Conservation (phyloP, 1,140 invertebrate species). For the Drosophila mojavensis region DNA sequence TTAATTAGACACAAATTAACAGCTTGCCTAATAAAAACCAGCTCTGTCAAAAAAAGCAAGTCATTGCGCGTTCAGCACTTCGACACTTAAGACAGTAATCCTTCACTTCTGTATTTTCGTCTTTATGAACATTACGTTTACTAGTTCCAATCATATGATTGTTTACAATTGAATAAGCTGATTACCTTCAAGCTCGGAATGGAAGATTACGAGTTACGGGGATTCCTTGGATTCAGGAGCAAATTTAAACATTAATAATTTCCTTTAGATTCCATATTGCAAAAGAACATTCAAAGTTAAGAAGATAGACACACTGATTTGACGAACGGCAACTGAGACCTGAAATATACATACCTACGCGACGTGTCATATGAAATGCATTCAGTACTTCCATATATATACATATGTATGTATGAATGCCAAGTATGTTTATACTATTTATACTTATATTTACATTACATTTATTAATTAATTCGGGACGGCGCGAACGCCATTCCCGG, state of each 20-base stretch:
- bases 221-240: conserved; percentile 20
- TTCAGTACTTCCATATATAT: too few relatives aligned
- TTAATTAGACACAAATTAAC: conserved; percentile 78
- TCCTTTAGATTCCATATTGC: too few relatives aligned
- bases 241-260: too few relatives aligned
- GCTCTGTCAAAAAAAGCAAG: conserved; percentile 60
- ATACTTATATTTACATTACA: background rate
- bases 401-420: too few relatives aligned
- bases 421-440: too few relatives aligned
- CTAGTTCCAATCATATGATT: conserved; percentile 29
- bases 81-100: conserved; percentile 58
- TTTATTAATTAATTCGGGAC: conserved; percentile 68
- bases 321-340: too few relatives aligned
- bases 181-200: conserved; percentile 26
- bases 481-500: conserved; percentile 84
- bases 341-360: too few relatives aligned
- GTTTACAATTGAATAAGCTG: conserved; percentile 40
- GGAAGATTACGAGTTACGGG: conserved; percentile 6
- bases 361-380: too few relatives aligned
- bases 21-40: conserved; percentile 67
- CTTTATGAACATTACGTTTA: conserved; percentile 13
- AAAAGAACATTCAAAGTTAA: too few relatives aligned
- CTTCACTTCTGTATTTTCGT: conserved; percentile 42
- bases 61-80: conserved; percentile 56
- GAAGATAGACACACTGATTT: too few relatives aligned